Evolutionary conservation across 1,140 invertebrate species (phyloP), one percentile per base, ranked within the genome.

Genomic region (Sminthurides bifidus): DNA sequence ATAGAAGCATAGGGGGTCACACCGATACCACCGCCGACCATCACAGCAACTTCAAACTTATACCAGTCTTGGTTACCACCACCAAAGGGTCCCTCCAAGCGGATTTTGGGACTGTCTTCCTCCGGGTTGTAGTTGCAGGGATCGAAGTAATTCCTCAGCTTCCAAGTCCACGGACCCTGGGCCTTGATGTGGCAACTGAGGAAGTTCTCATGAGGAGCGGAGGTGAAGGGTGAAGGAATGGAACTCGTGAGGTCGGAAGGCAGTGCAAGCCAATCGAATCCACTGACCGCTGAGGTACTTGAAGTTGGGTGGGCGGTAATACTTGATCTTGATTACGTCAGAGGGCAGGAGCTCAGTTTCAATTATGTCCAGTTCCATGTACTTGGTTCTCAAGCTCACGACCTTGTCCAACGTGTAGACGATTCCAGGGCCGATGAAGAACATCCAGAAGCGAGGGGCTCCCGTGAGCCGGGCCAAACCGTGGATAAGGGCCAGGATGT

Each of bases 51-150:
- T 71, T 93, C 89, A 66, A 92, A 93, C 72, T 94, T 95, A 72
- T 96, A 96, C 93, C 92, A 97, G 72, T 98, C 94, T 70, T 99
- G 95, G 73, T 99, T 98, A 2, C 95, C 95, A 23, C 94, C 94
- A 0, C 95, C 95, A 66, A 95, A 98, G 0, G 95, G 95, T 1
- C 95, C 95, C 72, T 98, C 94, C 43, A 99, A 81, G 49, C 92
- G 81, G 41, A 84, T 74, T 74, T 91, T 86, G 1, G 92, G 88
- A 68, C 86, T 81, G 38, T 81, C 74, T 65, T 84, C 81, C 61
- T 91, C 88, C 0, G 85, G 83, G 68, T 89, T 86, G 65, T 86
- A 93, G 68, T 93, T 94, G 67, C 84, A 87, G 1, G 92, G 89
- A 73, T 96, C 92, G 68, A 98, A 95, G 67, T 92, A 93, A 70